phyloP scores from a whole-genome alignment of 1,140 invertebrate species.

The Hyles euphorbiae region DNA sequence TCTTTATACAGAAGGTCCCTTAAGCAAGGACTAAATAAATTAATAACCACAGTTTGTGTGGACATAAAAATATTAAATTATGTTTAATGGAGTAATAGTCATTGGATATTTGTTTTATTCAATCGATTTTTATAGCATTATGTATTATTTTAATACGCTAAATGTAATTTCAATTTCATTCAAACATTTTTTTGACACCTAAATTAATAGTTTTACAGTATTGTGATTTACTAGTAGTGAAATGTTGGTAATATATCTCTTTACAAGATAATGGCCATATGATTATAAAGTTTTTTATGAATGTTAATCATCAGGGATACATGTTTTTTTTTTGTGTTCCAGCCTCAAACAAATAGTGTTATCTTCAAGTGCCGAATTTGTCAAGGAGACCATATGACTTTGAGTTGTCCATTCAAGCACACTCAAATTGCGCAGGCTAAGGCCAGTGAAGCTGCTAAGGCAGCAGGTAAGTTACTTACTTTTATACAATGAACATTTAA shows the following conservation, averaged over 20 bases:
- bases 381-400: constrained; percentile 97
- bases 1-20: no score
- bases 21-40: no score
- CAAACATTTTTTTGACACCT: no score
- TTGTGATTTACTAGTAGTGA: no score
- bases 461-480: constrained; percentile 38
- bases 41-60: no score
- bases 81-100: no score
- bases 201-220: no score
- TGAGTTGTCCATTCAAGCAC: constrained; percentile 97
- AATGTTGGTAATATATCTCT: no score
- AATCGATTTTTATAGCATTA: no score
- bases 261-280: no score
- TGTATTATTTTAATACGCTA: not conserved
- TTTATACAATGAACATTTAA: not conserved
- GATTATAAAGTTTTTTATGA: not conserved
- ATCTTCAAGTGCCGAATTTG: constrained; percentile 96
- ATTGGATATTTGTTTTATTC: no score
- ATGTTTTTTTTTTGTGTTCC: constrained; percentile 10
- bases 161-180: not conserved
- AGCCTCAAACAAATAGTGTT: constrained; percentile 77
- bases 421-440: constrained; percentile 82
- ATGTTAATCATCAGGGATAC: not conserved
- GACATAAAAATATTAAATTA: no score
- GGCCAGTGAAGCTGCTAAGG: constrained; percentile 63